These are phyloP conservation scores for Pterocles orientalis DNA, from an alignment of 2,113 vertebrate genomes.

Conservation along the genomic window DNA sequence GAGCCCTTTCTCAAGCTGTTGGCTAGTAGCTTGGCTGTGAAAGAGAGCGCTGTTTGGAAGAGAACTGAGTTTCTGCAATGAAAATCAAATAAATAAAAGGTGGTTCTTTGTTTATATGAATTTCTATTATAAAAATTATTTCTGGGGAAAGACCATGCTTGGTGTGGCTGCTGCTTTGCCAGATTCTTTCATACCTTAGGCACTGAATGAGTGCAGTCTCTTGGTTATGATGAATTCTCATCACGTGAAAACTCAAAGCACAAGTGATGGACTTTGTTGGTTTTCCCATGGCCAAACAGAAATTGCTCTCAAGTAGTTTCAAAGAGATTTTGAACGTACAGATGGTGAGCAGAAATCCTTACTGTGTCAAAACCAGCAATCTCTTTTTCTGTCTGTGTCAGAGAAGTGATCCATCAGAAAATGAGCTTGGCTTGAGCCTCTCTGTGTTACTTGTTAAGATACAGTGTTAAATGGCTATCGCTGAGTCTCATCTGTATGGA, in stretches of 20 bases:
- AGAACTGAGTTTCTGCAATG: background rate
- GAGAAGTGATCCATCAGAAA: background rate
- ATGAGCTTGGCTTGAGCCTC: background rate
- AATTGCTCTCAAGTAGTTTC: background rate
- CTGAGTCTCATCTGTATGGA: background rate
- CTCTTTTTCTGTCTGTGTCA: background rate
- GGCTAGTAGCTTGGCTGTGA: background rate
- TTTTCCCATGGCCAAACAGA: background rate
- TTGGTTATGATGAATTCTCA: background rate
- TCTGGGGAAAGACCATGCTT: background rate
- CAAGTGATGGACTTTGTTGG: background rate
- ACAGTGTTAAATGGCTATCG: background rate
- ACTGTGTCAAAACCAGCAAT: background rate
- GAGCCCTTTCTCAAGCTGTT: background rate
- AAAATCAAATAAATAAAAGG: background rate
- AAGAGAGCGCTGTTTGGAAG: background rate
- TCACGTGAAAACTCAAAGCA: background rate
- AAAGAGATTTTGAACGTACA: background rate
- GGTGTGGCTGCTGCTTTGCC: background rate
- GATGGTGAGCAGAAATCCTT: background rate
- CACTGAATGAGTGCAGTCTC: background rate
- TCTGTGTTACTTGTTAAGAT: background rate
- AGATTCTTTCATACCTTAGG: background rate
- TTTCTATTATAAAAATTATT: background rate
- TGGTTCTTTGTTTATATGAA: background rate